Conservation (phyloP, 2,797 vertebrate genomes). For the Protonibea diacanthus region DNA sequence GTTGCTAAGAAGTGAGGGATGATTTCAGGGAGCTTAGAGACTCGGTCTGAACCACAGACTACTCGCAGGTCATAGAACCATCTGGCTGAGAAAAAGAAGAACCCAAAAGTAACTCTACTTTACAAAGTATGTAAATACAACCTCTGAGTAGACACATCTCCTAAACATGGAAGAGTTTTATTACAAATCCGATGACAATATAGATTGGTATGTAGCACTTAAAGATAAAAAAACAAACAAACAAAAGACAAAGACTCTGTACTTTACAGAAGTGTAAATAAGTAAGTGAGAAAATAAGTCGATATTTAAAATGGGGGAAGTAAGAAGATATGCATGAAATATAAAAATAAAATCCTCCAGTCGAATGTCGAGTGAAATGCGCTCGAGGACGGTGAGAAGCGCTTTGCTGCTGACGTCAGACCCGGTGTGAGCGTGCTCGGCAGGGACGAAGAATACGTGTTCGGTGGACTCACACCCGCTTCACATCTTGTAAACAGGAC, state of each 20-base stretch:
- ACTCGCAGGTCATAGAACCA: constrained; percentile 34
- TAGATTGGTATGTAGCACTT: constrained; percentile 35
- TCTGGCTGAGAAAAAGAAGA: constrained; percentile 27
- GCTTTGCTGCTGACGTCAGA: constrained; percentile 10
- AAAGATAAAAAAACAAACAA: constrained; percentile 23
- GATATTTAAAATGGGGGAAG: constrained; percentile 22
- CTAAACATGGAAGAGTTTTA: constrained; percentile 38
- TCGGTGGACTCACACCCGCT: constrained; percentile 14
- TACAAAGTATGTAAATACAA: constrained; percentile 67
- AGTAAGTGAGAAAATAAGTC: constrained; percentile 27
- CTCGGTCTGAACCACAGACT: background rate
- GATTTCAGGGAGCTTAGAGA: background rate
- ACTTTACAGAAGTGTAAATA: constrained; percentile 9
- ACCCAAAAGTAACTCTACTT: constrained; percentile 13
- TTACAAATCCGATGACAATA: constrained; percentile 54
- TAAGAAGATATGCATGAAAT: constrained; percentile 45
- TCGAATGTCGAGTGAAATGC: constrained; percentile 34
- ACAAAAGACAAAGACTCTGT: constrained; percentile 1
- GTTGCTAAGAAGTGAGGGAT: constrained; percentile 1
- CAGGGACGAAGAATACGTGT: background rate
- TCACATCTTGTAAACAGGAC: constrained; percentile 56
- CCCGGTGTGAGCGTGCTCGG: background rate
- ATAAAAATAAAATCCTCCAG: constrained; percentile 63
- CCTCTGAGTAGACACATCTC: constrained; percentile 39
- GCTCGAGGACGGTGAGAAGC: constrained; percentile 4